Evolutionary conservation across 2,797 vertebrate genomes (phyloP).

Genomic region (Melopsittacus undulatus): DNA sequence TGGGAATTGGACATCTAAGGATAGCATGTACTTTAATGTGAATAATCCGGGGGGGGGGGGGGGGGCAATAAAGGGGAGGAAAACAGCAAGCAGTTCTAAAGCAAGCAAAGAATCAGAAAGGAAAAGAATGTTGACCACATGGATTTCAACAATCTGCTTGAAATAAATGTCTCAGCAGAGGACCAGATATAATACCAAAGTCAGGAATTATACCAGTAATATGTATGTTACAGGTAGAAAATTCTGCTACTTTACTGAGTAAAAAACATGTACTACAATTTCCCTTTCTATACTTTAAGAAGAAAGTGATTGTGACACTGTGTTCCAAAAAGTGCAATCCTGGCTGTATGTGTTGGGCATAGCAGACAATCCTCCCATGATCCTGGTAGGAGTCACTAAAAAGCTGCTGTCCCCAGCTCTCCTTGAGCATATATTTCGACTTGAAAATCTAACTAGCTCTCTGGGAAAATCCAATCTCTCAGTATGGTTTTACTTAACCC

Average conservation of each 20-base stretch:
- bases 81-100: constrained; percentile 46
- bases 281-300: background rate
- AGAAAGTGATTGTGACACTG: background rate
- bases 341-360: accelerated
- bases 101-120: constrained; percentile 42
- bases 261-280: background rate
- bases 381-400: background rate
- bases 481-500: background rate
- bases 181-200: background rate
- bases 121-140: background rate
- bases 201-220: background rate
- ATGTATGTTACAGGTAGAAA: background rate
- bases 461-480: background rate
- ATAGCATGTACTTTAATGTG: constrained; percentile 64
- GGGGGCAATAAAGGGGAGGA: background rate
- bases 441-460: background rate
- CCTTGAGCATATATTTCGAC: background rate
- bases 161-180: constrained; percentile 14
- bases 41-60: background rate
- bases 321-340: background rate
- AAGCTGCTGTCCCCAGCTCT: background rate
- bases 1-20: constrained; percentile 69
- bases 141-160: constrained; percentile 21
- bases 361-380: background rate
- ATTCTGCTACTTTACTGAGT: background rate